Base-by-base conservation (phyloP, 2,113 vertebrate species). In the Sinosuthora webbiana region DNA sequence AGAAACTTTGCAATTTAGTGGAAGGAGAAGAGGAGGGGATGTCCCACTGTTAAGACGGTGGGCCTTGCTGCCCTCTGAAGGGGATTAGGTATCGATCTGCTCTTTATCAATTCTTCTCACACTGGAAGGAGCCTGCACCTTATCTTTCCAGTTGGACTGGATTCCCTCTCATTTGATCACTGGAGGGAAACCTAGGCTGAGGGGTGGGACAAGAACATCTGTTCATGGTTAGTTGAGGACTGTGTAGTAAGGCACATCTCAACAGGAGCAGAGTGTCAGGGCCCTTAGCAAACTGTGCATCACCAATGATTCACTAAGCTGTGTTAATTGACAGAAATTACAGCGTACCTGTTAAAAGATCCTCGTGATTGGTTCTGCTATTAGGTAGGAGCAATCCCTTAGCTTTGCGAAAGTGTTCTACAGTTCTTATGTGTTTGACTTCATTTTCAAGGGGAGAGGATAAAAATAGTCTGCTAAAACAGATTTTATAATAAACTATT, bases 51-150 rank as follows among this genome's bases (percentile, higher is more conserved):
- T 78, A 41, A 77, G 47, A 75, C 2, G 2, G 37, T 78, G 50
- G 65, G 52, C 52, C 60, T 78, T 59, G 53, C 56, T 96, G 90
- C 70, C 78, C 65, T n/a, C 57, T 91, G 91, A 84, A 94, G 87
- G 77, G 87, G 81, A 94, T 94, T 89, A 33, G 6, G 28, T 93
- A 97, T 94, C 5, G 89, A 94, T 92, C 81, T 65, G 69, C 42
- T 94, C 67, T 84, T 89, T 96, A 94, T 95, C 93, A 97, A 86
- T 94, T 87, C 62, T 92, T 52, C 94, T 89, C 83, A 93, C 74
- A 60, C 65, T 79, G 91, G 77, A 93, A 84, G 67, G 45, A 96
- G n/a, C 17, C 56, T 90, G 82, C 3, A 2, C 63, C 93, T 96
- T 97, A 96, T 96, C 92, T 96, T 95, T 95, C 83, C 87, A 91